Conservation (phyloP, 1,140 invertebrate species). For the Lordiphosa collinella region DNA sequence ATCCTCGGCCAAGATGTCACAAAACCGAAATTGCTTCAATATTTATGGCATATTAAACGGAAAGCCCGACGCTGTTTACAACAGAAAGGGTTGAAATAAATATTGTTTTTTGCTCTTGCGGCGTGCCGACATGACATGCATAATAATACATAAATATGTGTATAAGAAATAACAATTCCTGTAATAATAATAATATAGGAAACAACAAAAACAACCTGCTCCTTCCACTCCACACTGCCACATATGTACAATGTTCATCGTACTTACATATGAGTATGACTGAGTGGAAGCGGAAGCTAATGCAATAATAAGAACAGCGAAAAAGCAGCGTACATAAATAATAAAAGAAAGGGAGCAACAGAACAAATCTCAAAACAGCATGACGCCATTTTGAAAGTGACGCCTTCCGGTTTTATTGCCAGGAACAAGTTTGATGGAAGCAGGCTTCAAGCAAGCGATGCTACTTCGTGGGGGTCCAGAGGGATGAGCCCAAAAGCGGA, state of each 20-base stretch:
- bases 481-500: not conserved
- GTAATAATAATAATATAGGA: slow-evolving; percentile 43
- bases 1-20: slow-evolving; percentile 4
- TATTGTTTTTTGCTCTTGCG: slow-evolving; percentile 42
- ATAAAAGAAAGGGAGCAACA: slow-evolving; percentile 20
- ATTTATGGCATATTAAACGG: slow-evolving; percentile 53
- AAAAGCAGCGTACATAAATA: slow-evolving; percentile 29
- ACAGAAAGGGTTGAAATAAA: slow-evolving; percentile 49
- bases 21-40: slow-evolving; percentile 34
- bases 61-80: not conserved
- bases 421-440: slow-evolving; percentile 6
- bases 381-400: slow-evolving; percentile 61
- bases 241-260: not conserved
- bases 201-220: slow-evolving; percentile 29
- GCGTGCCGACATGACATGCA: slow-evolving; percentile 58
- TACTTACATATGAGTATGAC: not conserved
- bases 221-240: not conserved
- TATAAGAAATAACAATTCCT: slow-evolving; percentile 35
- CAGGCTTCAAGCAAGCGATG: slow-evolving; percentile 1
- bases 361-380: slow-evolving; percentile 50
- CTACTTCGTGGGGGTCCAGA: not conserved
- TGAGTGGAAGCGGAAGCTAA: slow-evolving; percentile 24
- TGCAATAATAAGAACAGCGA: slow-evolving; percentile 50
- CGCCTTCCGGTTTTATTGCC: slow-evolving; percentile 51
- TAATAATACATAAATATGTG: slow-evolving; percentile 54